phyloP scores from a whole-genome alignment of 1,140 invertebrate species.

The Diploscapter pachys region DNA sequence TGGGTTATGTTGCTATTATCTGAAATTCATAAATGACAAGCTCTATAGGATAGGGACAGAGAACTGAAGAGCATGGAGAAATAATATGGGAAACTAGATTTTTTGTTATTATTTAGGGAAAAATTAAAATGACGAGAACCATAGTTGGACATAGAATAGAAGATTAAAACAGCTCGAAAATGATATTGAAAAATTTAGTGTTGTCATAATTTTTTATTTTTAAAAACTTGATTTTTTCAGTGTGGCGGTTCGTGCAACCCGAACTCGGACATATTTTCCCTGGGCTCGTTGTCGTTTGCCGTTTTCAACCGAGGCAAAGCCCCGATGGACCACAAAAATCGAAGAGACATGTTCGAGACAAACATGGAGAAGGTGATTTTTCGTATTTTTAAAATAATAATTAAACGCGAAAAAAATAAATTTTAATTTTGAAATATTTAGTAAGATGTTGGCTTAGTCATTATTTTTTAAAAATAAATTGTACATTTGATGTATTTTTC shows the following conservation, averaged over 20 bases:
- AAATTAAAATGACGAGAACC: no score
- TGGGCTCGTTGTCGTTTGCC: slow-evolving; percentile 62
- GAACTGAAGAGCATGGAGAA: no score
- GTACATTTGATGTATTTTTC: slow-evolving; percentile 20
- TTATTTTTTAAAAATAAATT: no score
- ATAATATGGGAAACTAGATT: no score
- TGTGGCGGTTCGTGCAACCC: slow-evolving; percentile 4
- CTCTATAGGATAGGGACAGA: no score
- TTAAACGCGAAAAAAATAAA: background rate
- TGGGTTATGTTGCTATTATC: slow-evolving; percentile 17
- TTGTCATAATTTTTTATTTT: no score
- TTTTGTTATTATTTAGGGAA: no score
- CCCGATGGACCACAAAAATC: slow-evolving; percentile 60
- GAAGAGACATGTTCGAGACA: slow-evolving; percentile 59
- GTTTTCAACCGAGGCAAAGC: slow-evolving; percentile 63
- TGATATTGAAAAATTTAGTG: no score
- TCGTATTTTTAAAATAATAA: slow-evolving; percentile 1
- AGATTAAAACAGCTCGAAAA: no score
- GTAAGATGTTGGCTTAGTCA: no score
- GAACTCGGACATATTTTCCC: slow-evolving; percentile 18
- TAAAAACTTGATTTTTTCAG: background rate
- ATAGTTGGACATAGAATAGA: no score
- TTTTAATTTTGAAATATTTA: no score
- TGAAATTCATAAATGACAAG: background rate
- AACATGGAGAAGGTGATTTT: slow-evolving; percentile 60